Percentiles rank a stretch among this genome's conserved stretches.
Conservation (phyloP, 1,140 invertebrate species). For the Philaenus spumarius region DNA sequence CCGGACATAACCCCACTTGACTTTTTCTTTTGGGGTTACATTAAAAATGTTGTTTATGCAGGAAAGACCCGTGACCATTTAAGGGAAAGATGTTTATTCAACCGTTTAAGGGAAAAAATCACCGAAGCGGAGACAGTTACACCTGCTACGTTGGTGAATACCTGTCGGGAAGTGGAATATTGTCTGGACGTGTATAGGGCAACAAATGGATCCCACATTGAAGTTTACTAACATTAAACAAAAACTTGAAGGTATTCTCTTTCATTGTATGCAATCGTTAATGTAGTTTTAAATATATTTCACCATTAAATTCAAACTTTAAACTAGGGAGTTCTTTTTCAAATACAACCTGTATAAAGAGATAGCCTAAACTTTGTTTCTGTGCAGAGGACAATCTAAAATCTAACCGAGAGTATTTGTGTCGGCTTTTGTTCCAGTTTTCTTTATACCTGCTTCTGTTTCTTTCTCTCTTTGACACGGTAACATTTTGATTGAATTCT, state of each 20-base stretch:
- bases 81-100: too few species aligned
- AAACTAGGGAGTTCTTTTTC: slow-evolving; percentile 5
- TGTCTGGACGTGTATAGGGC: slow-evolving; percentile 14
- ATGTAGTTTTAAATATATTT: slow-evolving; percentile 1
- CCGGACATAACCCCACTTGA: not conserved
- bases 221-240: slow-evolving; percentile 6
- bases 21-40: slow-evolving; percentile 1
- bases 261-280: not conserved
- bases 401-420: too few species aligned
- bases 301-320: slow-evolving; percentile 2
- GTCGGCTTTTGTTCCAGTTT: too few species aligned
- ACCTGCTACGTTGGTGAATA: slow-evolving; percentile 5
- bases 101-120: slow-evolving; percentile 1
- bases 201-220: slow-evolving; percentile 16
- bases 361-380: too few species aligned
- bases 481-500: too few species aligned
- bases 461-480: too few species aligned
- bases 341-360: not conserved
- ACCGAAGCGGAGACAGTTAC: slow-evolving; percentile 1
- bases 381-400: too few species aligned
- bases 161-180: slow-evolving; percentile 12
- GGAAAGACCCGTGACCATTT: not conserved
- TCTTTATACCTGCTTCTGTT: too few species aligned
- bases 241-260: slow-evolving; percentile 8
- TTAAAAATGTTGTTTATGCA: slow-evolving; percentile 3